Conservation (phyloP, 1,140 invertebrate species). For the Dryas iulia region DNA sequence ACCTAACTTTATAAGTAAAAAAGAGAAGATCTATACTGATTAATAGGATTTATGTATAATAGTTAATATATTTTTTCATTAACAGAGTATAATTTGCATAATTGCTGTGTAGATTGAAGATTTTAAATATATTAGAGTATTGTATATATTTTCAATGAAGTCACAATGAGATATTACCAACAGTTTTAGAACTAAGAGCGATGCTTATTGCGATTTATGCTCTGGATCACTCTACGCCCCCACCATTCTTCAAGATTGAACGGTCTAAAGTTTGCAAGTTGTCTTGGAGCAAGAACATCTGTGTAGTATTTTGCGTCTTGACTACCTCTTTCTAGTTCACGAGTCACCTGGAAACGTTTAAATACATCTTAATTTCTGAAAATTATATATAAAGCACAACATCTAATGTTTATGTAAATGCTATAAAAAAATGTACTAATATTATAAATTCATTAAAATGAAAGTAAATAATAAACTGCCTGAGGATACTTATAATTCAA, state of each 20-base stretch:
- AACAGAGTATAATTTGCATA: background rate
- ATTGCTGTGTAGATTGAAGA: background rate
- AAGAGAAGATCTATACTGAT: background rate
- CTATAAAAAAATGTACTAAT: too few relatives aligned
- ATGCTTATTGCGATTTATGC: constrained; percentile 69
- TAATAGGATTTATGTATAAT: background rate
- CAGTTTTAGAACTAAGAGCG: constrained; percentile 66
- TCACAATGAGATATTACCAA: constrained; percentile 40
- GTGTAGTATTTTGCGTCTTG: constrained; percentile 70
- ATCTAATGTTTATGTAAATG: too few relatives aligned
- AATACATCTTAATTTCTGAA: too few relatives aligned
- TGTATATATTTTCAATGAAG: constrained; percentile 8
- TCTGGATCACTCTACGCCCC: constrained; percentile 63
- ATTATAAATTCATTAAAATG: too few relatives aligned
- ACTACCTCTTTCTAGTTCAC: constrained; percentile 67
- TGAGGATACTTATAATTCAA: too few relatives aligned
- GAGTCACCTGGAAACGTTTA: constrained; percentile 59
- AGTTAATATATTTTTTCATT: background rate
- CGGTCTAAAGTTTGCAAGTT: constrained; percentile 70
- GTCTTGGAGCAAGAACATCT: constrained; percentile 53
- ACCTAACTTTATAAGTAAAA: background rate
- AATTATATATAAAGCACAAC: too few relatives aligned
- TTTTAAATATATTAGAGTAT: background rate
- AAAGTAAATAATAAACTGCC: too few relatives aligned
- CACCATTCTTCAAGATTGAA: constrained; percentile 76